Percentiles rank a stretch among this genome's conserved stretches.
Conservation (phyloP, 2,113 vertebrate genomes). For the mouse (Mus musculus) region GRCm39 chr16:89792501-89793000, state of each 20-base stretch:
- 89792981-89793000: neutral
- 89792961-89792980: neutral
- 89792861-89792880: neutral
- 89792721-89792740: neutral
- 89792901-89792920: neutral
- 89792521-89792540: neutral
- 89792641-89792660: neutral
- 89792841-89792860: neutral
- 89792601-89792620: neutral
- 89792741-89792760: accelerated
- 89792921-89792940: neutral
- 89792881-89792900: neutral
- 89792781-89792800: neutral
- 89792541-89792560: neutral
- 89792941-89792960: neutral
- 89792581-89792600: neutral
- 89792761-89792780: too few species aligned
- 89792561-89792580: neutral
- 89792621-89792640: neutral
- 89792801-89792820: neutral
- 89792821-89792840: neutral
- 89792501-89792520: neutral
- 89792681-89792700: neutral
- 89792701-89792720: neutral
- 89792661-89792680: too few species aligned